Percentiles rank a stretch among this genome's conserved stretches.
Conservation (phyloP, 2,888 invertebrate genomes). For the Macaria notata region DNA sequence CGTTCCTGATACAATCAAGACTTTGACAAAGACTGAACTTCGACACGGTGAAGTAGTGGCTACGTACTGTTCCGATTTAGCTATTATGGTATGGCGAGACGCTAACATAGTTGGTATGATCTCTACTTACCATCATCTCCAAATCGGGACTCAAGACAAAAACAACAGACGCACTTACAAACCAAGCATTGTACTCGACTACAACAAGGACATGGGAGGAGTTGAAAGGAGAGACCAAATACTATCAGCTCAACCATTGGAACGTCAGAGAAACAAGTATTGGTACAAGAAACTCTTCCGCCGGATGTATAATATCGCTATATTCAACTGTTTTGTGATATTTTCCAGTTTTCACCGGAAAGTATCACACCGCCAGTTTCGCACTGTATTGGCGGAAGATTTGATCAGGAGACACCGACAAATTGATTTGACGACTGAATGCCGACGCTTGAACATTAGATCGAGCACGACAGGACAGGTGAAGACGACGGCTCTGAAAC, state of each 20-base stretch:
- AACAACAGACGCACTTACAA: conserved; percentile 18
- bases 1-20: conserved; percentile 26
- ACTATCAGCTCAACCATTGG: conserved; percentile 34
- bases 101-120: conserved; percentile 37
- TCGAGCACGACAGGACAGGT: not conserved
- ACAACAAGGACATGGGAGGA: conserved; percentile 39
- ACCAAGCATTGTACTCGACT: conserved; percentile 26
- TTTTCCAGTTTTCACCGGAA: conserved; percentile 16
- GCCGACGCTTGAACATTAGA: conserved; percentile 6
- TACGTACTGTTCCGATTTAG: conserved; percentile 34
- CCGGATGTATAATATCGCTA: conserved; percentile 20
- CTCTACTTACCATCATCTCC: conserved; percentile 29
- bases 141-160: conserved; percentile 18
- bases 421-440: conserved; percentile 27
- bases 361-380: conserved; percentile 24
- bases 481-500: conserved; percentile 1
- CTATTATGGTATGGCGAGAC: conserved; percentile 55
- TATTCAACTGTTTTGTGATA: conserved; percentile 29
- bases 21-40: conserved; percentile 24
- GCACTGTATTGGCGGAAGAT: conserved; percentile 24
- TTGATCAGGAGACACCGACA: conserved; percentile 21
- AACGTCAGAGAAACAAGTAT: conserved; percentile 13
- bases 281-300: conserved; percentile 29
- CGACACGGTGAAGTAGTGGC: conserved; percentile 27
- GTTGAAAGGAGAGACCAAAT: conserved; percentile 41